Conservation (phyloP, 1,140 invertebrate species). For the Frieseomelitta varia region DNA sequence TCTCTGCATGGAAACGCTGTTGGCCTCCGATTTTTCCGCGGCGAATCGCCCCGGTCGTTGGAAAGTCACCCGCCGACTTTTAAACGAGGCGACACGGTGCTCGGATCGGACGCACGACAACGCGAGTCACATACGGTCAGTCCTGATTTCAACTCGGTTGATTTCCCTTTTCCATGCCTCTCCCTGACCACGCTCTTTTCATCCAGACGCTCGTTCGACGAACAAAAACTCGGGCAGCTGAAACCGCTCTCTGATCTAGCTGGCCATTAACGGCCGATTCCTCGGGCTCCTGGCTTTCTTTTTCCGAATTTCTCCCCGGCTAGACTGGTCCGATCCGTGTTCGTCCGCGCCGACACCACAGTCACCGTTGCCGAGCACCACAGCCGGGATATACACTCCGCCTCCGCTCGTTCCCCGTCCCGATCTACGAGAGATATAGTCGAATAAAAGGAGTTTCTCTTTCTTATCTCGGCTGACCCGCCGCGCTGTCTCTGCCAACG, state of each 20-base stretch:
- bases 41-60: not conserved
- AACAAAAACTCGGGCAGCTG: constrained; percentile 42
- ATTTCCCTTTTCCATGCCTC: constrained; percentile 62
- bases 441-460: constrained; percentile 38
- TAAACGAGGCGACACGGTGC: not conserved
- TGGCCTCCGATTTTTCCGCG: not conserved
- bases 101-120: not conserved
- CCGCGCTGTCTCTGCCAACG: not conserved
- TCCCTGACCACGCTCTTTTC: constrained; percentile 35
- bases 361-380: not conserved
- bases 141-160: constrained; percentile 14
- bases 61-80: not conserved
- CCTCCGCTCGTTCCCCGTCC: not conserved
- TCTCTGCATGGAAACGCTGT: not conserved
- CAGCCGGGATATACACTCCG: not conserved
- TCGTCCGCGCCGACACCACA: not conserved
- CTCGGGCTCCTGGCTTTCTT: constrained; percentile 51
- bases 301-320: constrained; percentile 59
- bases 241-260: constrained; percentile 31
- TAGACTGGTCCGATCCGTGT: constrained; percentile 45
- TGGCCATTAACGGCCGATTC: constrained; percentile 28
- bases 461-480: constrained; percentile 37
- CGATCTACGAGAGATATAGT: constrained; percentile 20
- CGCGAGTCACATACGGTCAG: not conserved
- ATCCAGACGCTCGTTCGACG: not conserved